Evolutionary conservation across 2,797 vertebrate species (phyloP), one percentile per base, ranked within the genome.

Genomic region (Oreochromis grahami): DNA sequence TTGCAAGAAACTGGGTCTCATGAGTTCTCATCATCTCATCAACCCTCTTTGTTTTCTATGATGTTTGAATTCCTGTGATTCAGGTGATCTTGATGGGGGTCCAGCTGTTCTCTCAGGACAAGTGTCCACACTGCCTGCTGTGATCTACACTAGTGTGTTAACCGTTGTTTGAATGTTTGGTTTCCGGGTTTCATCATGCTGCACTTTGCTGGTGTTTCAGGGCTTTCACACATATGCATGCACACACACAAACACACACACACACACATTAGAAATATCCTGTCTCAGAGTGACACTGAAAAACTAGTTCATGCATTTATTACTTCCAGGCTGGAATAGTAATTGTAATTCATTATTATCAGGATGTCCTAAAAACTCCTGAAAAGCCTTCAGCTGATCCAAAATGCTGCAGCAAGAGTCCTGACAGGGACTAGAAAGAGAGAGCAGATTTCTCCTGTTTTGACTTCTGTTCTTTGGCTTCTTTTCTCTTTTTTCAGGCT

Each of bases 321-420:
- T 55, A 26, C 52, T 55, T 55, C 21, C 21, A 55, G 52, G 21
- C 21, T 55, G 12, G 21, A 55, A 21, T 0, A n/a, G n/a, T n/a
- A n/a, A 55, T 21, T 55, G 52, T 1, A 1, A 8, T 14, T 26
- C 21, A 14, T 26, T 55, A 55, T 55, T 26, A 14, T 55, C 24
- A 29, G 24, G 7, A 56, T 0, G 55, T 56, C 24, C 55, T 0
- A 3, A 17, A 56, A 56, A 15, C 24, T 56, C 24, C 26, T 29
- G 24, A 21, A 56, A 29, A 56, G 53, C 24, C 53, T 56, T 56
- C 53, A 56, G 13, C 0, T 15, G 0, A 29, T 56, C 24, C 53
- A 15, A 56, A 56, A 15, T 56, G 53, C 53, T 56, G 53, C 53
- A 29, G 53, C 24, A 29, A 5, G 24, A 56, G 24, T 56, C 1